A percentile compares a stretch with the other conserved stretches of the same genome.
Evolutionary conservation across 2,888 invertebrate species (phyloP).

Genomic region (Tholera decimalis): DNA sequence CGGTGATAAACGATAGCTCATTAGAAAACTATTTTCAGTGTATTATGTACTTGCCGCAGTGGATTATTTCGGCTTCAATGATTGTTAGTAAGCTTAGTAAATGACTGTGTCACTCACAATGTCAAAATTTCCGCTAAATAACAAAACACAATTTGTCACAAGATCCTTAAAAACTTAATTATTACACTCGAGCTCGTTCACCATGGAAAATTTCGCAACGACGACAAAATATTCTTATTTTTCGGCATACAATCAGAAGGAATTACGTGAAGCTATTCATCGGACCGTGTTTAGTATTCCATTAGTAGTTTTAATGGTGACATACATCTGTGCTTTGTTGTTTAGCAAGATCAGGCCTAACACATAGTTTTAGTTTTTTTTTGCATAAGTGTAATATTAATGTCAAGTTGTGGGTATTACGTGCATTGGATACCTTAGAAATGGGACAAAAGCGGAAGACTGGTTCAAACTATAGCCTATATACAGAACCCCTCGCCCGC

Average conservation of each 20-base stretch:
- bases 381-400: too few species aligned
- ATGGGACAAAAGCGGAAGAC: neutral
- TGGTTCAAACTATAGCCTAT: neutral
- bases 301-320: too few species aligned
- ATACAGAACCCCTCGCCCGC: neutral
- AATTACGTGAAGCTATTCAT: conserved; percentile 68
- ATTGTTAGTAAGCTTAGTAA: too few species aligned
- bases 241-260: conserved; percentile 54
- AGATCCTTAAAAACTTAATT: conserved; percentile 22
- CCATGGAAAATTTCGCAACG: conserved; percentile 19
- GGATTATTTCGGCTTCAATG: too few species aligned
- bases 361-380: too few species aligned
- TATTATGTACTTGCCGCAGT: neutral
- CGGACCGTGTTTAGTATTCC: conserved; percentile 76
- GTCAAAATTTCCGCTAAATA: conserved; percentile 1
- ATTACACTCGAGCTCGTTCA: conserved; percentile 5
- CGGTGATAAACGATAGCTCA: too few species aligned
- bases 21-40: conserved; percentile 2
- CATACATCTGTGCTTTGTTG: too few species aligned
- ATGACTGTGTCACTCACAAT: too few species aligned
- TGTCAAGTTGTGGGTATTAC: too few species aligned
- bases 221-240: conserved; percentile 58
- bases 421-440: too few species aligned
- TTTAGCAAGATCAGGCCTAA: too few species aligned
- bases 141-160: conserved; percentile 8